These are phyloP conservation scores for Toxonevra muliebris DNA, from an alignment of 2,888 invertebrate species.

Conservation along the genomic window DNA sequence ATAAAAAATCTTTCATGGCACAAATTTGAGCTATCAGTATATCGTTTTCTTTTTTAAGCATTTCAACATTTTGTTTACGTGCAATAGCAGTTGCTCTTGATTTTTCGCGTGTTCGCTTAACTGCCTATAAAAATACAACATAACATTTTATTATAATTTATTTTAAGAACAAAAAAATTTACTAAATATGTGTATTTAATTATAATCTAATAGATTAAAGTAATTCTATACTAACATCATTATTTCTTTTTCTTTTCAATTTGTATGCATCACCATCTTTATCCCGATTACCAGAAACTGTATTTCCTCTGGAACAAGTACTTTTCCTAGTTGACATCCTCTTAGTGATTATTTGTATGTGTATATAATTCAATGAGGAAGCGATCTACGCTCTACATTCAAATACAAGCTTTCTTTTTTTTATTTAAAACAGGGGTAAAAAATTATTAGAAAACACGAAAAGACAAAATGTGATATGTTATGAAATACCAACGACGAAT, in stretches of 20 bases:
- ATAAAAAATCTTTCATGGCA: slow-evolving; percentile 51
- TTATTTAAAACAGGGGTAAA: no score
- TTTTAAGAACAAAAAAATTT: background rate
- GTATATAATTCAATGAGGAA: slow-evolving; percentile 1
- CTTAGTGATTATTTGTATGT: slow-evolving; percentile 19
- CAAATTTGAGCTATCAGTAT: slow-evolving; percentile 52
- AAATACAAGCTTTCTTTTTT: no score
- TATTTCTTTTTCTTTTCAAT: slow-evolving; percentile 62
- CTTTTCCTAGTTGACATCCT: slow-evolving; percentile 62
- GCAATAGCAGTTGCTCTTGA: slow-evolving; percentile 58
- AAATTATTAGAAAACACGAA: background rate
- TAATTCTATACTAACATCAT: slow-evolving; percentile 53
- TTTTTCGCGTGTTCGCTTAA: slow-evolving; percentile 61
- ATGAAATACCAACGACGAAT: slow-evolving; percentile 1
- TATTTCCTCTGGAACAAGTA: slow-evolving; percentile 45
- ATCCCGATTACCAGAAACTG: slow-evolving; percentile 51
- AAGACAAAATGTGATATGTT: background rate
- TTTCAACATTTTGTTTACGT: slow-evolving; percentile 58
- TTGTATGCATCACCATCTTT: slow-evolving; percentile 54
- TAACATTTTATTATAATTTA: slow-evolving; percentile 25
- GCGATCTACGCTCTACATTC: background rate
- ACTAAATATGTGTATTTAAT: background rate
- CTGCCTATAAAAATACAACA: slow-evolving; percentile 50
- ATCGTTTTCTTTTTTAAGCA: slow-evolving; percentile 52
- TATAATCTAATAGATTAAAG: slow-evolving; percentile 4